Evolutionary conservation across 2,888 invertebrate species (phyloP), one percentile per base, ranked within the genome.

Genomic region (Pterostichus madidus): DNA sequence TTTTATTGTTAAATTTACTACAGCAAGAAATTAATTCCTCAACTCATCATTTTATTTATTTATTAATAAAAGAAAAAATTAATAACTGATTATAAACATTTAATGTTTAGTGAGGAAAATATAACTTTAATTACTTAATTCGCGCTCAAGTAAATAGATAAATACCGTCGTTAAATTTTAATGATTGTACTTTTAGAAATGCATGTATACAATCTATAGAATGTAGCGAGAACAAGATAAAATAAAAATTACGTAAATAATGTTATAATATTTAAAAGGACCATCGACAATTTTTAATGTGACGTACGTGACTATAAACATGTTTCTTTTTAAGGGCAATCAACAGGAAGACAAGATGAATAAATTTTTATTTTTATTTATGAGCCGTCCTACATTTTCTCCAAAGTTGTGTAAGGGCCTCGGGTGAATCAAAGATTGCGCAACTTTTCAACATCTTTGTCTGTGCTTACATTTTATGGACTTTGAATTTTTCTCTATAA

Each of bases 251-350:
- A 7, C 39, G 5, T 39, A 39, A 17, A 17, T 17, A 52, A 56
- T 56, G n/a, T 17, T 17, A 13, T 56, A 56, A 56, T 56, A 56
- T 56, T 56, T 56, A 56, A 56, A 56, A 39, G 56, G 17, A 56
- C 56, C 17, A 8, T 13, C 10, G 39, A 39, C 5, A 8, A 8
- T 5, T 39, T 39, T 39, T 6, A 5, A 39, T 39, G 39, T 56
- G 13, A 3, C 15, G 6, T 56, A 56, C 56, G 17, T 56, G 56
- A 56, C 13, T 56, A 3, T 13, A 17, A 56, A 56, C 56, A 13
- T 10, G 52, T 52, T 52, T 10, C n/a, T 52, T n/a, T 52, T 52
- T 52, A 52, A 52, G 52, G 52, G 52, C 52, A 52, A 39, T 39
- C 6, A 39, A 4, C 39, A 5, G 39, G 39, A 39, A 56, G 56